phyloP scores from a whole-genome alignment of 2,888 invertebrate species.

The Drosophila anomelani region DNA sequence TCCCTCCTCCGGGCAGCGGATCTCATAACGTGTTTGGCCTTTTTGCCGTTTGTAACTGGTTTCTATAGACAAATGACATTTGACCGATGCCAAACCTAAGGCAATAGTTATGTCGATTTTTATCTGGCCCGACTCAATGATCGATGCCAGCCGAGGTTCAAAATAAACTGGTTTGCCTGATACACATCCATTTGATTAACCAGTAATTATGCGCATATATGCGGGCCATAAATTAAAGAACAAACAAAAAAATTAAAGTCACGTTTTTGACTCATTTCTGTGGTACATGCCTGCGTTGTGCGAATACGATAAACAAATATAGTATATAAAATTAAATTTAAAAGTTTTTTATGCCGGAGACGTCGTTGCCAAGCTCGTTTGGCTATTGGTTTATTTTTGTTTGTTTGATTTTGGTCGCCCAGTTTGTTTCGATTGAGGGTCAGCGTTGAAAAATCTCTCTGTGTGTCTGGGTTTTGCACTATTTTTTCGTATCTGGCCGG shows the following conservation, averaged over 20 bases:
- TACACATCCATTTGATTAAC: slow-evolving; percentile 34
- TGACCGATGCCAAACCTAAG: slow-evolving; percentile 31
- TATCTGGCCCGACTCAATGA: slow-evolving; percentile 9
- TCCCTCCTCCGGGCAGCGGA: slow-evolving; percentile 20
- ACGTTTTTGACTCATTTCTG: slow-evolving; percentile 69
- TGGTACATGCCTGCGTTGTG: slow-evolving; percentile 8
- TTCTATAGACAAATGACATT: slow-evolving; percentile 30
- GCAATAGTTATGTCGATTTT: slow-evolving; percentile 2
- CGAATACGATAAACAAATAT: slow-evolving; percentile 23
- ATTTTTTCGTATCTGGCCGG: slow-evolving; percentile 25
- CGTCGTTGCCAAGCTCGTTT: slow-evolving; percentile 54
- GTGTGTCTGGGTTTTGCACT: slow-evolving; percentile 33
- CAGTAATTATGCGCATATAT: slow-evolving; percentile 35
- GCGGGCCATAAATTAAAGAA: slow-evolving; percentile 39
- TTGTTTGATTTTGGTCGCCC: slow-evolving; percentile 13
- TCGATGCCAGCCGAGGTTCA: slow-evolving; percentile 3
- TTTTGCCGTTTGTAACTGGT: slow-evolving; percentile 31
- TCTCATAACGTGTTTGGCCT: slow-evolving; percentile 38
- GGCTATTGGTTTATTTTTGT: slow-evolving; percentile 19
- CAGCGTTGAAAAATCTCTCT: slow-evolving; percentile 26
- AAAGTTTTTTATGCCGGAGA: slow-evolving; percentile 39
- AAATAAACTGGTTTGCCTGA: slow-evolving; percentile 21
- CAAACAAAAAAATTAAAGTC: slow-evolving; percentile 52
- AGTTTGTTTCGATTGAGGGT: slow-evolving; percentile 46
- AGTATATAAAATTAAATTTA: slow-evolving; percentile 22